Percentiles rank a stretch among this genome's conserved stretches.
phyloP scores from a whole-genome alignment of 2,797 vertebrate species.

The Erithacus rubecula region DNA sequence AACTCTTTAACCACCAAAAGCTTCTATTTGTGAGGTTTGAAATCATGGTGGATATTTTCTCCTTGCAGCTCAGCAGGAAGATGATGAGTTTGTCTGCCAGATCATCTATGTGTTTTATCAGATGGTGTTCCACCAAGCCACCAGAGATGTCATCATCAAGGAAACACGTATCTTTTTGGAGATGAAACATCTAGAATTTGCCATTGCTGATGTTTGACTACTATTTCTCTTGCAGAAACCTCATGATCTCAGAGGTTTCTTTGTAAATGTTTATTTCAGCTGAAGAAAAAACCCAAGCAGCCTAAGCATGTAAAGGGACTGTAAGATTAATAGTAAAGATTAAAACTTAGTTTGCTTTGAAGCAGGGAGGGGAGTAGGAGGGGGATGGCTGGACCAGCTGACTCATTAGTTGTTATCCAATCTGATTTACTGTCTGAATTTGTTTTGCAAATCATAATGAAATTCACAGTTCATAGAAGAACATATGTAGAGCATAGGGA shows the following conservation, averaged over 20 bases:
- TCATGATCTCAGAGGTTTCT: not conserved
- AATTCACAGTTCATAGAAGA: not conserved
- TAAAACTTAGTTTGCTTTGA: not conserved
- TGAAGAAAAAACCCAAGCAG: not conserved
- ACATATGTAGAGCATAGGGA: not conserved
- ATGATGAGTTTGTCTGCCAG: slow-evolving; percentile 98
- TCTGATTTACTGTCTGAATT: not conserved
- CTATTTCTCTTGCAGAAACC: not conserved
- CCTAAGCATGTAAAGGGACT: not conserved
- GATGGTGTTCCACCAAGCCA: slow-evolving; percentile 98
- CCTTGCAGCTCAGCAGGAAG: slow-evolving; percentile 89
- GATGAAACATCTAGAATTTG: not conserved
- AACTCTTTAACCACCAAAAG: not conserved
- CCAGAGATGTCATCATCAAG: slow-evolving; percentile 96
- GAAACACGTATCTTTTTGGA: slow-evolving; percentile 91
- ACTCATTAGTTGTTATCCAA: not conserved
- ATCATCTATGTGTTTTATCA: slow-evolving; percentile 98
- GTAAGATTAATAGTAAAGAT: not conserved
- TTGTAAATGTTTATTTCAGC: slow-evolving; percentile 3
- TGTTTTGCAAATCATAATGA: not conserved
- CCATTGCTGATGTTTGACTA: not conserved
- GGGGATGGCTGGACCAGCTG: not conserved
- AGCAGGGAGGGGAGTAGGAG: not conserved
- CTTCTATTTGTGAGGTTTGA: not conserved
- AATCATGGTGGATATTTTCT: not conserved